Base-by-base conservation (phyloP, 1,140 invertebrate species). In the Eriosoma lanigerum region DNA sequence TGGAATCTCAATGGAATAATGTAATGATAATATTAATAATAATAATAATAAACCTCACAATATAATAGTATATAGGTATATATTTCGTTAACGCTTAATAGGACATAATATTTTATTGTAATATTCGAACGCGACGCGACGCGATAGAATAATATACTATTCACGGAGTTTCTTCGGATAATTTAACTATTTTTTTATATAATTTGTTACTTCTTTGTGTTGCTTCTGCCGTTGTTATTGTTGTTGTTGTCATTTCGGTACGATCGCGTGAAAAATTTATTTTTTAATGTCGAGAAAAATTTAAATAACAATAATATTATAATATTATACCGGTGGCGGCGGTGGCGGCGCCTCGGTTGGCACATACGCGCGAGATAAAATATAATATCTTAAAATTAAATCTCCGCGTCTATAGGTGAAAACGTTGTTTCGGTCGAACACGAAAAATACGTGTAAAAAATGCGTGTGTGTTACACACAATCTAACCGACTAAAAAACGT, bases 261-360 rank as follows among this genome's bases (percentile, higher is more conserved):
- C 1, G 8, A 60, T 64, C 9, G 19, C 32, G 38, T 17, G n/a
- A 46, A 24, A 46, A 46, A 68, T 13, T n/a, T n/a, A 19, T 44
- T 68, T 68, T 38, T 46, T 21, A 68, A 68, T 68, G n/a, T 10
- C 62, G 9, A 29, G 2, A 64, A 19, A 68, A 24, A 68, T 46
- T 68, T 68, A n/a, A 66, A 66, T 66, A 38, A 66, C n/a, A 46
- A 32, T 68, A 8, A n/a, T n/a, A n/a, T n/a, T n/a, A 38, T 38
- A 38, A 38, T 38, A n/a, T n/a, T n/a, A n/a, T n/a, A n/a, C 62
- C 21, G 64, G 32, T 29, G 64, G 32, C 62, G 32, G 10, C 46
- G 46, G 10, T 10, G 46, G 52, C 52, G 64, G 64, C 64, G 32
- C 38, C 64, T 68, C 64, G n/a, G 64, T 15, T 44, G n/a, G 12